phyloP scores from a whole-genome alignment of 1,140 invertebrate species.

The Sycophila sp. region DNA sequence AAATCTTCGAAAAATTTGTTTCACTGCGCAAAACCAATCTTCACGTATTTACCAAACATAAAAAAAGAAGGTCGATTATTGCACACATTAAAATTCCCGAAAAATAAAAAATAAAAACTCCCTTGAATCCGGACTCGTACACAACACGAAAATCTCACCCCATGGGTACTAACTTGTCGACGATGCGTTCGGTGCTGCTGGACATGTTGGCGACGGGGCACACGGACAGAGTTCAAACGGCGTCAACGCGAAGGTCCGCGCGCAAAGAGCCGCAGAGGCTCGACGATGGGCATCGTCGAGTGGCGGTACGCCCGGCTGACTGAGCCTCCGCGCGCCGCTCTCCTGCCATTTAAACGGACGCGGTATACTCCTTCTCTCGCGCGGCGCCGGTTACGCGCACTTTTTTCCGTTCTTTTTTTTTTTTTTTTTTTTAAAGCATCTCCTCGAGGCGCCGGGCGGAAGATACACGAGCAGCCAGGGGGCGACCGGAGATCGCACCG shows the following conservation, averaged over 20 bases:
- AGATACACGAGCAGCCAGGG: not conserved
- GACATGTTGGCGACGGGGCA: not conserved
- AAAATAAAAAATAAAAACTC: too few species aligned
- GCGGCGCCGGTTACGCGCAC: not conserved
- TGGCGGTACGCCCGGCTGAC: too few species aligned
- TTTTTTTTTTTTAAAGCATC: not conserved
- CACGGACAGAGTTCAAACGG: not conserved
- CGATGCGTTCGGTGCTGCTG: conserved; percentile 13
- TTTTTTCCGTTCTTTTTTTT: not conserved
- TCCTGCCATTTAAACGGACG: not conserved
- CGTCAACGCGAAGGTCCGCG: not conserved
- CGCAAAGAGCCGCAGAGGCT: not conserved
- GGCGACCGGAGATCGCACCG: not conserved
- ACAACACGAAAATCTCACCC: too few species aligned
- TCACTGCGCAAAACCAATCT: too few species aligned
- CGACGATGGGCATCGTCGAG: not conserved
- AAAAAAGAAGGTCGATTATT: too few species aligned
- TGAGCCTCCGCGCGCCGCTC: not conserved
- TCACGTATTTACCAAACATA: too few species aligned
- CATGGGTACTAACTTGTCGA: conserved; percentile 33
- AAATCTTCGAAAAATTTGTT: too few species aligned
- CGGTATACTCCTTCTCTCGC: not conserved
- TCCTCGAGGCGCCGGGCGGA: not conserved
- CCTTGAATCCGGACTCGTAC: too few species aligned
- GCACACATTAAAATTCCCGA: too few species aligned